Evolutionary conservation across 2,113 vertebrate genomes (phyloP).

Genomic region (Acrocephalus arundinaceus): DNA sequence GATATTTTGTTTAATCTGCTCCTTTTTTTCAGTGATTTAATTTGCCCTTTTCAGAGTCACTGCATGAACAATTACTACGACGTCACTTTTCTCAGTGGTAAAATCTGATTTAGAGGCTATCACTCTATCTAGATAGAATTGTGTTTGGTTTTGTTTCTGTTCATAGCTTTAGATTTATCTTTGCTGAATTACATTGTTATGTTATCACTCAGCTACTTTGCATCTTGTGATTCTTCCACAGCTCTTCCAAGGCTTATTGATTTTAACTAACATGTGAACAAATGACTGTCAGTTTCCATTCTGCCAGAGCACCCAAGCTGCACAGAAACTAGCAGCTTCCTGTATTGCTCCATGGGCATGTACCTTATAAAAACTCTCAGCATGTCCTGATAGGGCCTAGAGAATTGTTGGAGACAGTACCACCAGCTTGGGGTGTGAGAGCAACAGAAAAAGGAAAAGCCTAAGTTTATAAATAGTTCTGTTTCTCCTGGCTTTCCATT

Average conservation of each 20-base stretch:
- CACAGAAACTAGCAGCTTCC: background rate
- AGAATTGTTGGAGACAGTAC: background rate
- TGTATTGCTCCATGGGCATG: rapidly evolving
- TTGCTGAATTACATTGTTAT: background rate
- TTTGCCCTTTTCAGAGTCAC: background rate
- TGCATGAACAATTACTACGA: background rate
- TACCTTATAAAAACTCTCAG: background rate
- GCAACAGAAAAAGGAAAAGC: background rate
- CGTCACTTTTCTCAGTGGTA: background rate
- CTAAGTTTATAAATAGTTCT: background rate
- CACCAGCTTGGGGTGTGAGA: background rate
- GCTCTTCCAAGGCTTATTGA: background rate
- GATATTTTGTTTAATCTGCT: background rate
- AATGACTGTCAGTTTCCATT: background rate
- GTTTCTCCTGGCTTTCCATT: background rate
- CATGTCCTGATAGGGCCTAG: background rate
- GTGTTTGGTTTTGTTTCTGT: background rate
- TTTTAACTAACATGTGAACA: background rate
- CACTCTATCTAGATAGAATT: background rate
- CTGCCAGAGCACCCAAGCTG: background rate
- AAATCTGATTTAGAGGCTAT: constrained; percentile 16
- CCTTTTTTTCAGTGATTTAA: background rate
- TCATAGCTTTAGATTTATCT: background rate
- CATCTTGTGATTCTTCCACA: background rate
- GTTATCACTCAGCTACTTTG: background rate